phyloP scores from a whole-genome alignment of 2,888 invertebrate species.

The Mythimna pallens region DNA sequence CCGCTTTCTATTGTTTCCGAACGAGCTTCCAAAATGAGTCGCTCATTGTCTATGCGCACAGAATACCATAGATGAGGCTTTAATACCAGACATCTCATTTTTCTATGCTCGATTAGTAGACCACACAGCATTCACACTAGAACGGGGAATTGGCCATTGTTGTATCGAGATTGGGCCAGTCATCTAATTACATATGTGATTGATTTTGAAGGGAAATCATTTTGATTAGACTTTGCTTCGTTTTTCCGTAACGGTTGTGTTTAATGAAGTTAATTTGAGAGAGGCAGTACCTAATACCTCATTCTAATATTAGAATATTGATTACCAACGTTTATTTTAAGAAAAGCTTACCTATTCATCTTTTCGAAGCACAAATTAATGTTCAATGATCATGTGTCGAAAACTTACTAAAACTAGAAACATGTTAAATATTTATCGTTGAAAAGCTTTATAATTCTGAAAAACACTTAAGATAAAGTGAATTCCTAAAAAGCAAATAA shows the following conservation, averaged over 20 bases:
- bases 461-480: background rate
- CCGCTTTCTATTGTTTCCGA: slow-evolving; percentile 84
- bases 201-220: slow-evolving; percentile 55
- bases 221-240: slow-evolving; percentile 23
- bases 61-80: slow-evolving; percentile 78
- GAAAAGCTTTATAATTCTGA: background rate
- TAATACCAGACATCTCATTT: slow-evolving; percentile 79
- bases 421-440: background rate
- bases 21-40: slow-evolving; percentile 71
- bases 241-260: slow-evolving; percentile 28
- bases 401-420: background rate
- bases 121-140: slow-evolving; percentile 72
- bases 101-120: slow-evolving; percentile 77
- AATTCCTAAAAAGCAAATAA: slow-evolving; percentile 20
- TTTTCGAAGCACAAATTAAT: background rate
- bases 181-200: slow-evolving; percentile 66
- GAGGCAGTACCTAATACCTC: background rate
- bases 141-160: slow-evolving; percentile 79
- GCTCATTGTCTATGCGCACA: slow-evolving; percentile 73
- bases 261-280: slow-evolving; percentile 26
- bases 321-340: background rate
- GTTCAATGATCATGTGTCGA: background rate
- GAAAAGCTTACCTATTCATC: background rate
- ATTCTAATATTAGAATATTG: background rate
- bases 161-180: slow-evolving; percentile 66